A percentile compares a stretch with the other conserved stretches of the same genome.
Conservation (phyloP, 2,113 vertebrate genomes). For the Tupaia tana region DNA sequence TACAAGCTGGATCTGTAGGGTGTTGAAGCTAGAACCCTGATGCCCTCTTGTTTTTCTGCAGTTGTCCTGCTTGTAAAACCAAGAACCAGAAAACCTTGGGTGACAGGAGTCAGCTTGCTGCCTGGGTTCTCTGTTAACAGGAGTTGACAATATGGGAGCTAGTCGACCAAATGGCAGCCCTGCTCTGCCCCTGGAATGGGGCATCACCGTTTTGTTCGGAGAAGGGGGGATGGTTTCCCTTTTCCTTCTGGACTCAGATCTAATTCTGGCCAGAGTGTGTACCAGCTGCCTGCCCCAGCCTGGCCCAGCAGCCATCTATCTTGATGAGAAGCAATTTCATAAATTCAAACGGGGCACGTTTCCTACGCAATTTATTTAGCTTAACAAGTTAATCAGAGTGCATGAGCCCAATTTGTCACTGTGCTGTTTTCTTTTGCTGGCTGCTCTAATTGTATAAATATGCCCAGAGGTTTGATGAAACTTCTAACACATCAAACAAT, state of each 20-base stretch:
- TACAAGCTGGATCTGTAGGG: accelerated
- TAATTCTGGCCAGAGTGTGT: background rate
- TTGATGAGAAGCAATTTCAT: slow-evolving; percentile 77
- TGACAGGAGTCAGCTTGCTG: background rate
- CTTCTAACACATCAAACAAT: background rate
- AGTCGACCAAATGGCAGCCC: background rate
- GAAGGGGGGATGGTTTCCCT: background rate
- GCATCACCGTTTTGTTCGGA: background rate
- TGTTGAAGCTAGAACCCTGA: background rate
- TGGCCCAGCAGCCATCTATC: slow-evolving; percentile 68
- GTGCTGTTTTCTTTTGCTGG: background rate
- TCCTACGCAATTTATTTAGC: background rate
- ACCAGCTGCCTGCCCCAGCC: slow-evolving; percentile 19
- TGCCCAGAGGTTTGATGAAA: slow-evolving; percentile 47
- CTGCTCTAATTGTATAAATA: slow-evolving; percentile 45
- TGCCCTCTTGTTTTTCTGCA: background rate
- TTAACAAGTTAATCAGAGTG: slow-evolving; percentile 56
- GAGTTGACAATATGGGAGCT: no score
- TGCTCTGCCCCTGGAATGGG: accelerated
- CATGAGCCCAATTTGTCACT: slow-evolving; percentile 28
- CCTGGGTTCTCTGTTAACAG: background rate
- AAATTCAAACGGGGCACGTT: slow-evolving; percentile 62
- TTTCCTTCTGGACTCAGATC: slow-evolving; percentile 10
- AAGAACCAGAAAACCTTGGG: background rate
- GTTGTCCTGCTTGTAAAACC: background rate